phyloP scores from a whole-genome alignment of 2,797 vertebrate species.

The Prionace glauca region DNA sequence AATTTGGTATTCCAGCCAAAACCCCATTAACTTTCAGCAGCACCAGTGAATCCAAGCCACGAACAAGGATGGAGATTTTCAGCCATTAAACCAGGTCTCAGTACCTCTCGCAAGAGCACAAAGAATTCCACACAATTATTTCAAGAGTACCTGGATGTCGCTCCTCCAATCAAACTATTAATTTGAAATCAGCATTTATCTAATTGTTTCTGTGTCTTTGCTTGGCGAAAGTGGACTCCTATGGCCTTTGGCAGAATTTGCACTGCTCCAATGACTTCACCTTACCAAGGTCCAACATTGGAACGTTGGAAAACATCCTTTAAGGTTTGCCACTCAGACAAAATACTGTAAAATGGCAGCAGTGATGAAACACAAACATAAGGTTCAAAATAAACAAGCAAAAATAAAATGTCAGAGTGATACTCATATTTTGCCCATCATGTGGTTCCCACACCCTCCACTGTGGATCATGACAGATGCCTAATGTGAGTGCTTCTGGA shows the following conservation, averaged over 20 bases:
- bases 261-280: background rate
- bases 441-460: background rate
- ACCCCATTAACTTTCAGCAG: too few relatives aligned
- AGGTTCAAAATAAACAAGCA: background rate
- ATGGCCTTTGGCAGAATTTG: background rate
- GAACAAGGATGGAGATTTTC: too few relatives aligned
- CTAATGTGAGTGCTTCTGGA: background rate
- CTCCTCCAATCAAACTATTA: background rate
- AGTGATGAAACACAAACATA: background rate
- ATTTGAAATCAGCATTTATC: background rate
- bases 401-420: background rate
- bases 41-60: too few relatives aligned
- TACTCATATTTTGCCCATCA: background rate
- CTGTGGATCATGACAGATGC: background rate
- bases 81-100: too few relatives aligned
- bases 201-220: background rate
- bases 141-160: background rate
- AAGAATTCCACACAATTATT: background rate
- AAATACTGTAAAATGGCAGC: background rate
- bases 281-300: background rate
- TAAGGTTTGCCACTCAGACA: background rate
- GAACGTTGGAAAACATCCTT: background rate
- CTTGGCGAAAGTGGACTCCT: background rate
- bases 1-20: too few relatives aligned
- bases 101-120: background rate